phyloP scores from a whole-genome alignment of 2,888 invertebrate species.

The Athripsodes cinereus region DNA sequence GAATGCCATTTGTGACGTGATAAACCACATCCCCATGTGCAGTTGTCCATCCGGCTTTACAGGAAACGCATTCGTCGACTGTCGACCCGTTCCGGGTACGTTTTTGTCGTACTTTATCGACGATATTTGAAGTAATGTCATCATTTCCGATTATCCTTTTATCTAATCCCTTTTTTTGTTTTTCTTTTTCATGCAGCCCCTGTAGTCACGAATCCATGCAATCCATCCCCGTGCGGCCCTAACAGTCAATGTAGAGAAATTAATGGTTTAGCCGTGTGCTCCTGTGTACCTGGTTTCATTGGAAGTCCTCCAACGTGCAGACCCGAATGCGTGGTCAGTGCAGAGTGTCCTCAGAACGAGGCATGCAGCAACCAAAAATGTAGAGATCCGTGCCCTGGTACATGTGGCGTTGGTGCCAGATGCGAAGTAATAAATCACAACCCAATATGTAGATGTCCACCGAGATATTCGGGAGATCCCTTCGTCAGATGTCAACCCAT shows the following conservation, averaged over 20 bases:
- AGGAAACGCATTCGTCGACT: slow-evolving; percentile 64
- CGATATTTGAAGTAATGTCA: slow-evolving; percentile 11
- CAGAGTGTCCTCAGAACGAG: slow-evolving; percentile 67
- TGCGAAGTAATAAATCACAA: slow-evolving; percentile 77
- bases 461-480: slow-evolving; percentile 65
- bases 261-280: slow-evolving; percentile 57
- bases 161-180: background rate
- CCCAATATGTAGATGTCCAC: slow-evolving; percentile 70
- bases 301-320: slow-evolving; percentile 63
- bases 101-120: background rate
- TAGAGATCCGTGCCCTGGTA: slow-evolving; percentile 70
- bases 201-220: slow-evolving; percentile 48
- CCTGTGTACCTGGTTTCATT: slow-evolving; percentile 55
- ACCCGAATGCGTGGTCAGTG: slow-evolving; percentile 67
- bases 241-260: slow-evolving; percentile 56
- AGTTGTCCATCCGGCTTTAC: slow-evolving; percentile 61
- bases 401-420: slow-evolving; percentile 69
- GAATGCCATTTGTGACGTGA: slow-evolving; percentile 64
- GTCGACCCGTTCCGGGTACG: slow-evolving; percentile 34
- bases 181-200: slow-evolving; percentile 30
- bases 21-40: slow-evolving; percentile 70
- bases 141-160: background rate
- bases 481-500: slow-evolving; percentile 60
- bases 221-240: slow-evolving; percentile 63
- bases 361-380: slow-evolving; percentile 77